Base-by-base conservation (phyloP, 1,140 invertebrate species). In the Aricia agestis region DNA sequence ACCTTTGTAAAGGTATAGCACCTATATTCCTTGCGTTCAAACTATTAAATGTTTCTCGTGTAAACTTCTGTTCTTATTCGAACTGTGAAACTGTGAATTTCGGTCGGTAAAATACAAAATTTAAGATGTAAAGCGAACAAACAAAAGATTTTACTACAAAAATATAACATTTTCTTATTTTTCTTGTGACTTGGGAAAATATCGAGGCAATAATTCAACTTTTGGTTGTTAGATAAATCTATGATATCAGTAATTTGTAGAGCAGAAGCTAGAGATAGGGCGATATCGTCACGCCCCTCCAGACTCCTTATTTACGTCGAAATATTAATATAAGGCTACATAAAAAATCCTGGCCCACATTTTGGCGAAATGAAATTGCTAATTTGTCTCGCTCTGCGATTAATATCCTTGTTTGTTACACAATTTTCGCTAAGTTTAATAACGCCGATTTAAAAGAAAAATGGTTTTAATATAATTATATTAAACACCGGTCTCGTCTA, bases 401-500 rank as follows among this genome's bases (percentile, higher is more conserved):
- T 63, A 63, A 63, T 63, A 63, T 19, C 59, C 59, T 63, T 63
- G 18, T 63, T 63, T 63, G 59, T 63, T 63, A 63, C 19, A 63
- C 59, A 63, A 63, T 63, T 63, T 63, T 7, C 59, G 18, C 18
- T 68, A 68, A 57, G 42, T 57, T 32, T 68, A 57, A 58, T 31
- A 68, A 31, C 13, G 45, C 9, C 36, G 75, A 76, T 74, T 78
- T 76, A 74, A 76, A 76, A 77, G 76, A 73, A 77, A 80, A 82
- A 77, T 73, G 71, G 73, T 65, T 74, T 81, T 79, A 77, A 76
- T 75, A 77, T 73, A 71, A 77, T 77, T 75, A 77, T 72, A 75
- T 75, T 77, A 77, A 69, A 73, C 69, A 75, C 57, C 67, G 41
- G 69, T 67, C 59, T 74, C 69, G 66, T 68, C 67, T 72, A 69